These are phyloP conservation scores for Ectemnius lituratus DNA, from an alignment of 2,888 invertebrate genomes.

Conservation along the genomic window DNA sequence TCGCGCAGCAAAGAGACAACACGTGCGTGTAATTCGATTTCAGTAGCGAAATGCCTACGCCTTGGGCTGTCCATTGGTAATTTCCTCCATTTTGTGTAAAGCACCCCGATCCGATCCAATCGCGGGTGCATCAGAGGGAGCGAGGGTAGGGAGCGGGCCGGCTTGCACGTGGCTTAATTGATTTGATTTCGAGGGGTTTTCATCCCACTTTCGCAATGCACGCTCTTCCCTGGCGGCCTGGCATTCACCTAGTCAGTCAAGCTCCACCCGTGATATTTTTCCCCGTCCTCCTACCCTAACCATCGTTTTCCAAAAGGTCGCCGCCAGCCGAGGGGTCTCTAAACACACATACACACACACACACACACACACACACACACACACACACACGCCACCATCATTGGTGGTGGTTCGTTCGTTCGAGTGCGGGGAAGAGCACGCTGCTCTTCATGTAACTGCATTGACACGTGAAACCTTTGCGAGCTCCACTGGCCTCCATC, in stretches of 20 bases:
- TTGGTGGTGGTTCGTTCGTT: too few species aligned
- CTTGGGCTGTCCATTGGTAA: slow-evolving; percentile 9
- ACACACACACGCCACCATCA: too few species aligned
- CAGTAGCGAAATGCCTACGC: not conserved
- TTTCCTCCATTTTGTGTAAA: slow-evolving; percentile 72
- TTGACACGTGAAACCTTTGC: slow-evolving; percentile 51
- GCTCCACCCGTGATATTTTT: slow-evolving; percentile 24
- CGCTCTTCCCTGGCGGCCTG: slow-evolving; percentile 39
- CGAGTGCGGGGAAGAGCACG: not conserved
- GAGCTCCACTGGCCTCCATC: slow-evolving; percentile 51
- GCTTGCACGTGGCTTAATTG: slow-evolving; percentile 74
- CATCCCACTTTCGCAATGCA: slow-evolving; percentile 62
- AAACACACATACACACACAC: slow-evolving; percentile 41
- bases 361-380: slow-evolving; percentile 9
- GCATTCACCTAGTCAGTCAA: slow-evolving; percentile 41
- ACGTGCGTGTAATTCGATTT: slow-evolving; percentile 5
- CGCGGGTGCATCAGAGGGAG: slow-evolving; percentile 46
- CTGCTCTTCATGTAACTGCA: slow-evolving; percentile 40
- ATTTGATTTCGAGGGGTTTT: slow-evolving; percentile 75
- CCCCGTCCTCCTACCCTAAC: slow-evolving; percentile 18
- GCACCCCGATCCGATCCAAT: slow-evolving; percentile 68
- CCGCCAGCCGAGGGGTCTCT: slow-evolving; percentile 43
- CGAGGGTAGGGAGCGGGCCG: slow-evolving; percentile 49
- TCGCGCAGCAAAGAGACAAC: too few species aligned
- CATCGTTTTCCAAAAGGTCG: slow-evolving; percentile 57